Conservation (phyloP, 2,113 vertebrate genomes). For the Noctilio leporinus region DNA sequence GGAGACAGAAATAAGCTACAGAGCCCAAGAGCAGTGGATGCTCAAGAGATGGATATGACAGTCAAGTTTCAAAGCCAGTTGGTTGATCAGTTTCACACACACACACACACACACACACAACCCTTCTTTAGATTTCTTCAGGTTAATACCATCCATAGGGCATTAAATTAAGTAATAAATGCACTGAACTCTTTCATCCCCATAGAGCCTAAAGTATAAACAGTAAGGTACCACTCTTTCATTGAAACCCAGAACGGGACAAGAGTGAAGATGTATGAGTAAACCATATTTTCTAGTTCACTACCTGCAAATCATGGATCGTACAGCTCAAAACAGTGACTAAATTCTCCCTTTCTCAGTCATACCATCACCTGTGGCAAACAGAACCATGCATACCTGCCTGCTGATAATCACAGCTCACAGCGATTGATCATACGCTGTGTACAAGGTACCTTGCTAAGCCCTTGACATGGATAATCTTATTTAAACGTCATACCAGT, state of each 20-base stretch:
- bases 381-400: background rate
- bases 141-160: background rate
- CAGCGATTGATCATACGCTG: background rate
- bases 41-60: background rate
- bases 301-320: background rate
- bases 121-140: background rate
- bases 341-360: background rate
- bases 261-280: background rate
- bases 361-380: background rate
- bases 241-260: background rate
- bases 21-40: background rate
- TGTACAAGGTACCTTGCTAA: background rate
- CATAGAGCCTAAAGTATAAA: background rate
- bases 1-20: background rate
- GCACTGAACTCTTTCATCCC: background rate
- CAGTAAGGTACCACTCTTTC: background rate
- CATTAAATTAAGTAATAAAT: background rate
- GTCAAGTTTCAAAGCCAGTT: background rate
- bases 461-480: background rate
- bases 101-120: accelerated
- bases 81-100: background rate
- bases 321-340: background rate
- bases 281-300: background rate
- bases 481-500: background rate
- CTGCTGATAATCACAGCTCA: background rate